phyloP scores from a whole-genome alignment of 1,140 invertebrate species.

The Diuraphis noxia region DNA sequence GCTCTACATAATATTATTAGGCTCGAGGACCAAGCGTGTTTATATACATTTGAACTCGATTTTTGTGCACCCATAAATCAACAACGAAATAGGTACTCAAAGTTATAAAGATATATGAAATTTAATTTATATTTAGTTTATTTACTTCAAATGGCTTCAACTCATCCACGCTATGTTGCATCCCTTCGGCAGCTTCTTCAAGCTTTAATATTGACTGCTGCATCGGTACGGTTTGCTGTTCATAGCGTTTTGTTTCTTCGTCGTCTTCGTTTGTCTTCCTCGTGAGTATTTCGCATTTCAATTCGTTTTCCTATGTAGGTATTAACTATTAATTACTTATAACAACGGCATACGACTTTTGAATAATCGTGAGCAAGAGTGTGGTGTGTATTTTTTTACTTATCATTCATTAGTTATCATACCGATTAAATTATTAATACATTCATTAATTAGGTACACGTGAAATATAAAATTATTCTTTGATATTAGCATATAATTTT shows the following conservation, averaged over 20 bases:
- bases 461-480: neutral
- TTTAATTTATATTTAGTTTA: neutral
- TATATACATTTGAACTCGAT: neutral
- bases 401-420: neutral
- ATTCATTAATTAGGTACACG: neutral
- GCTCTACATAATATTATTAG: neutral
- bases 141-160: slow-evolving; percentile 39
- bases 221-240: slow-evolving; percentile 11
- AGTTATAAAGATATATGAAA: neutral
- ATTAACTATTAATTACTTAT: too few species aligned
- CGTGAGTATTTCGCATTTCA: neutral
- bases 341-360: neutral
- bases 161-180: slow-evolving; percentile 34
- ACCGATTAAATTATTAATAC: too few species aligned
- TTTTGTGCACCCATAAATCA: neutral
- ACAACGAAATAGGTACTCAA: neutral
- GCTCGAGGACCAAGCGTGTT: neutral
- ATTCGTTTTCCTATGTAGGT: neutral
- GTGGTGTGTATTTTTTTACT: neutral
- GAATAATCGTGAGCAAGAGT: neutral
- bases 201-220: slow-evolving; percentile 26
- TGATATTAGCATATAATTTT: neutral
- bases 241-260: slow-evolving; percentile 24
- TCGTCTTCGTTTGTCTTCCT: neutral
- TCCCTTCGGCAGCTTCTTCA: neutral